Evolutionary conservation across 2,888 invertebrate species (phyloP), one percentile per base, ranked within the genome.

Genomic region (Iphiclides podalirius): DNA sequence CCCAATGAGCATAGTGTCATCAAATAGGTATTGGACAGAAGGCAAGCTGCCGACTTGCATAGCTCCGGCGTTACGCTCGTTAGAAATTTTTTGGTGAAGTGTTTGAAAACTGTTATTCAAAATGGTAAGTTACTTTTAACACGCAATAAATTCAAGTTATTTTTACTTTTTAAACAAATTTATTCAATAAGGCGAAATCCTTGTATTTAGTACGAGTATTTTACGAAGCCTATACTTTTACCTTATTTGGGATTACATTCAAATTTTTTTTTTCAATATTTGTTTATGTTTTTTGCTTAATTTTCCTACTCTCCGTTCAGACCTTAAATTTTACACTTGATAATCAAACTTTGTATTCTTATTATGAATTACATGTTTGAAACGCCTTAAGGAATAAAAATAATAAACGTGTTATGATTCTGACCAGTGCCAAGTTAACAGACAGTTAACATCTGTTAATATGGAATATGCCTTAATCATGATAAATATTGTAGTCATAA

Each of bases 1-100:
- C 52, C 47, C 54, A 53, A 46, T 52, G 38, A 44, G 15, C 60
- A 61, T 59, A 59, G 61, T 58, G 59, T 69, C 35, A 56, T 53
- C 51, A 53, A 41, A 50, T 44, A 53, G 37, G 31, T 52, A 37
- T 40, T n/a, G 34, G 39, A 44, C 49, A 39, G 44, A 34, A 43
- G 34, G 38, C 33, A 13, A 17, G n/a, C 37, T 17, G 47, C 33
- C 47, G n/a, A 43, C 42, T 38, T 39, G 49, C 43, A 35, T 44
- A 4, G 34, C 34, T 34, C 34, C 8, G 20, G 14, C 34, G 33
- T 7, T 1, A 6, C 31, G 33, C 12, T 17, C n/a, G 26, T 16
- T 15, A 31, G 17, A 12, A 13, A 15, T 37, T 37, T 4, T 7
- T 31, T 28, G 13, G 41, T 47, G 40, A 16, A 15, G 42, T 42